phyloP scores from a whole-genome alignment of 1,140 invertebrate species.

The Propsilocerus akamusi region DNA sequence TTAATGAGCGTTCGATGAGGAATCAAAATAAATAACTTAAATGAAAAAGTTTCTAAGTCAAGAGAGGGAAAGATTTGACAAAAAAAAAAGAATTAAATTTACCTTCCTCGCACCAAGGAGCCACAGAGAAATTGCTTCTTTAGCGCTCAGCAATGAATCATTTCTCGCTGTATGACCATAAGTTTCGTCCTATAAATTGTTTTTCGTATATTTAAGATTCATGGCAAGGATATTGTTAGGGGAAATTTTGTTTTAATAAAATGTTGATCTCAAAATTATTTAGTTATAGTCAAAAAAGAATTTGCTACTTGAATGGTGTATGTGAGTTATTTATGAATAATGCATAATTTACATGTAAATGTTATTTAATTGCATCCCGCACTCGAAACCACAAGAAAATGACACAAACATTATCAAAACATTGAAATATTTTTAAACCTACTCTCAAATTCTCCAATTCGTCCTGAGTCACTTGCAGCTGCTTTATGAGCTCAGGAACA shows the following conservation, averaged over 20 bases:
- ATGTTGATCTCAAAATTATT: no score
- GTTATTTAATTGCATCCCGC: not conserved
- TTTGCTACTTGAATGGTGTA: no score
- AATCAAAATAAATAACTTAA: not conserved
- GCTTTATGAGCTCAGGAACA: conserved; percentile 55
- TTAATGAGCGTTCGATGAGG: not conserved
- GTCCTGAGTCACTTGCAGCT: conserved; percentile 58
- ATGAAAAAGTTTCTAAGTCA: not conserved
- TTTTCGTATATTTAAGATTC: no score
- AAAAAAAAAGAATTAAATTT: not conserved
- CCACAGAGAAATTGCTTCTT: conserved; percentile 79
- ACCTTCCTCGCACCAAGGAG: conserved; percentile 76
- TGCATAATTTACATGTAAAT: no score
- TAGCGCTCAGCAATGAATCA: conserved; percentile 66
- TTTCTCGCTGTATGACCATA: conserved; percentile 42
- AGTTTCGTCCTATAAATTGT: conserved; percentile 50
- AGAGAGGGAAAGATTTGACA: not conserved
- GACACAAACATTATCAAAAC: not conserved
- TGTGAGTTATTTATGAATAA: no score
- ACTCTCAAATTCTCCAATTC: conserved; percentile 73
- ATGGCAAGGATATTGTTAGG: not conserved
- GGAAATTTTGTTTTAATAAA: no score
- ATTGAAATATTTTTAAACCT: conserved; percentile 21
- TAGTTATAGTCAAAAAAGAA: no score
- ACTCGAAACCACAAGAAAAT: not conserved